Evolutionary conservation across 2,888 invertebrate species (phyloP), one percentile per base, ranked within the genome.

Genomic region (Seira sanloemensis): DNA sequence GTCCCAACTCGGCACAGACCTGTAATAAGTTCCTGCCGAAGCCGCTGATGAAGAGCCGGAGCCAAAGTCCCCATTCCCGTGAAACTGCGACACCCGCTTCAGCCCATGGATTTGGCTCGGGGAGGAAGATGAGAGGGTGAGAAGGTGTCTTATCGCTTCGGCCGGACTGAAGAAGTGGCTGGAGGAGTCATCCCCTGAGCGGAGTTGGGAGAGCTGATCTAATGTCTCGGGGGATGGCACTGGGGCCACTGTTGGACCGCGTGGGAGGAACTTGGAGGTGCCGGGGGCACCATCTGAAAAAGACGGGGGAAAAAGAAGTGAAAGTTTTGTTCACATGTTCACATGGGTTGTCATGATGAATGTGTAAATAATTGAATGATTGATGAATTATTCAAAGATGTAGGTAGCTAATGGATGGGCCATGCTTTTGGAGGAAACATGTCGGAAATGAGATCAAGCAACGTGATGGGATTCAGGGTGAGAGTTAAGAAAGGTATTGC

Each of bases 141-240:
- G 58, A 9, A 82, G 67, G 24, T 77, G 71, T 58, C 77, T 72
- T 16, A 82, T 25, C 2, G 82, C 27, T 24, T 82, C 66, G 0
- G 58, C 46, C 9, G 78, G 73, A 69, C 58, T 74, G 62, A 83
- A 83, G 26, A 19, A 78, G 37, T 12, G 5, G 4, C 5, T 37
- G 9, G n/a, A 46, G 18, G 71, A 73, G 16, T 77, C 77, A 1
- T 23, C 69, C 23, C 27, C 2, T 26, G n/a, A 27, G 2, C 5
- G 2, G 7, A 23, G n/a, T 1, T 25, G 16, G 19, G 5, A 27
- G 5, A 71, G 23, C 19, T 66, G 69, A 65, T 75, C 76, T 82
- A 82, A 46, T 37, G 81, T 81, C 71, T 82, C 82, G 23, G 76
- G 77, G 50, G 77, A 82, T 25, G 82, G 82, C 66, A 66, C 76